Percentiles rank a stretch among this genome's conserved stretches.
phyloP scores from a whole-genome alignment of 37 sponge, comb jelly and placozoan species.

The Beroe forskalii region DNA sequence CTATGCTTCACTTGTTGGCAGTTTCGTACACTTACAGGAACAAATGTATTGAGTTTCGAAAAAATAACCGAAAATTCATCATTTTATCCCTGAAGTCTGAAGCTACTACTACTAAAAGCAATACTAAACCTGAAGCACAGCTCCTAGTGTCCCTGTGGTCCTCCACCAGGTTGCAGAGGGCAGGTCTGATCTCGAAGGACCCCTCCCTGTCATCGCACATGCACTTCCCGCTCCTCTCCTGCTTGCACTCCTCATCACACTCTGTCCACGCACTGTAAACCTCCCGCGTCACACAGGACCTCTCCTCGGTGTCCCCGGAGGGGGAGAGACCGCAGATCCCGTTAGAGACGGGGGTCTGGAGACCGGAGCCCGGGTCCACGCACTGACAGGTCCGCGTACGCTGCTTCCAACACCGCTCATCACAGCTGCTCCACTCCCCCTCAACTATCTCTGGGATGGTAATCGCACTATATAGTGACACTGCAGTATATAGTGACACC shows the following conservation, averaged over 20 bases:
- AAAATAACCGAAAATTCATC: no score
- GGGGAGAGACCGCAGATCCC: neutral
- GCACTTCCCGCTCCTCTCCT: neutral
- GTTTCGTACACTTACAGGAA: no score
- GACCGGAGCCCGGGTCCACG: neutral
- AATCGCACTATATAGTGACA: no score
- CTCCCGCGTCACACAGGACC: neutral
- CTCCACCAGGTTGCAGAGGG: neutral
- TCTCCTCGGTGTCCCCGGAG: neutral
- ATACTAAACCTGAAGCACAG: slow-evolving; percentile 19
- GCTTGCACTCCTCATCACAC: slow-evolving; percentile 7
- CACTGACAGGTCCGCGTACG: neutral
- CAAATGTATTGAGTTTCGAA: no score
- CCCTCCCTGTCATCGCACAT: slow-evolving; percentile 1
- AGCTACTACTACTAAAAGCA: no score
- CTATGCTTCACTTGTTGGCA: no score
- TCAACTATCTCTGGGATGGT: neutral
- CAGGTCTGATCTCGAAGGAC: neutral
- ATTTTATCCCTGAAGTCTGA: no score
- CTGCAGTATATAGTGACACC: no score
- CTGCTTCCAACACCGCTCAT: neutral
- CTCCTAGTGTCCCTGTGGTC: neutral
- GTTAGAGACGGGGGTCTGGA: neutral
- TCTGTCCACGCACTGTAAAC: neutral
- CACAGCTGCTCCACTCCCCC: slow-evolving; percentile 11